A percentile compares a stretch with the other conserved stretches of the same genome.
phyloP scores from a whole-genome alignment of 2,888 invertebrate species.

The Dendrolimus pini region DNA sequence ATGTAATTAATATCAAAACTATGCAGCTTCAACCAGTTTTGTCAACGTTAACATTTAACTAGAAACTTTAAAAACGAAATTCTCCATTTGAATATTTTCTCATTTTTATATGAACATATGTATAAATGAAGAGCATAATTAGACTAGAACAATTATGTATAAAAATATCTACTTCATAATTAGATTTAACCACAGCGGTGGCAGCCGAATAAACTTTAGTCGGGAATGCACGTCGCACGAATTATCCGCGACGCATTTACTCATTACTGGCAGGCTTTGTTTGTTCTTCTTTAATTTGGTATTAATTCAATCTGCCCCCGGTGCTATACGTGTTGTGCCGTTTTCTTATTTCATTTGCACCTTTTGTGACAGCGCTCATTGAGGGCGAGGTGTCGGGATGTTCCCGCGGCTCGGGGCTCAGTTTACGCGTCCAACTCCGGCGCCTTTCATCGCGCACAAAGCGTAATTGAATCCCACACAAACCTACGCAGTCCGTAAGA shows the following conservation, averaged over 20 bases:
- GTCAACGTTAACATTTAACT: too few relatives aligned
- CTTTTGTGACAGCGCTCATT: slow-evolving; percentile 74
- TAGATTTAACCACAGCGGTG: too few relatives aligned
- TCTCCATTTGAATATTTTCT: too few relatives aligned
- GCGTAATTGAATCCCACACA: slow-evolving; percentile 76
- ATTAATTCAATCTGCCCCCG: slow-evolving; percentile 73
- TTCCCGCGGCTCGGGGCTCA: slow-evolving; percentile 60
- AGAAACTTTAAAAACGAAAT: too few relatives aligned
- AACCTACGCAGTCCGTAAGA: slow-evolving; percentile 72
- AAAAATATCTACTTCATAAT: too few relatives aligned
- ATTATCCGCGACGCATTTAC: slow-evolving; percentile 61
- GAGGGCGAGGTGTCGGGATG: slow-evolving; percentile 74
- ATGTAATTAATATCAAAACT: not conserved
- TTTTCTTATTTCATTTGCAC: slow-evolving; percentile 65
- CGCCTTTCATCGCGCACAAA: slow-evolving; percentile 73
- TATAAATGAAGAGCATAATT: too few relatives aligned
- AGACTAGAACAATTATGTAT: too few relatives aligned
- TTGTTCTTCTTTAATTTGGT: slow-evolving; percentile 76
- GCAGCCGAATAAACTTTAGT: too few relatives aligned
- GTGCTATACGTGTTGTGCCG: slow-evolving; percentile 56
- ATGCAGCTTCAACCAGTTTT: not conserved
- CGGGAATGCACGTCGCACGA: slow-evolving; percentile 31
- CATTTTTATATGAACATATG: too few relatives aligned
- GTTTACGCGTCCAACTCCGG: slow-evolving; percentile 67
- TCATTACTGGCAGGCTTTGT: slow-evolving; percentile 69